Base-by-base conservation (phyloP, 2,888 invertebrate genomes). In the Neoaliturus tenellus region DNA sequence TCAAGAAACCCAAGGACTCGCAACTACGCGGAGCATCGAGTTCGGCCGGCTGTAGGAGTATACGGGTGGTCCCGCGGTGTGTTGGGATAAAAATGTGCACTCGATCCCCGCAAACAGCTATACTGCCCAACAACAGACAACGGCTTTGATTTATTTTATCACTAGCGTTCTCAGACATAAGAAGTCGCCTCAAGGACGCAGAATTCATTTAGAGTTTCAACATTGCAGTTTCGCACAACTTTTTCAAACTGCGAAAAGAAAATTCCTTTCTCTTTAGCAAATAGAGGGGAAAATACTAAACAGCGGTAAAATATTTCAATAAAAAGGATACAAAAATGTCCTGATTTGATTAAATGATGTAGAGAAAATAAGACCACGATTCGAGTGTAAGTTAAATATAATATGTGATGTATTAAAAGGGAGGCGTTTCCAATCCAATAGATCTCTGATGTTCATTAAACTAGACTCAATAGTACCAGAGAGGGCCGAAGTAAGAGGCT, bases 401-500 rank as follows among this genome's bases (percentile, higher is more conserved):
- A n/a, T n/a, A n/a, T n/a, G n/a, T n/a, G n/a, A n/a, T n/a, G n/a
- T n/a, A n/a, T n/a, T n/a, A n/a, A n/a, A n/a, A 78, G 48, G 10
- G 55, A 51, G 35, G 78, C 17, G 44, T 10, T 78, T 78, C 78
- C 78, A 55, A 12, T 10, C 35, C 35, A 35, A 8, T 35, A 23
- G 35, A 23, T 35, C n/a, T 23, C 28, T n/a, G 48, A 78, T 31
- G 55, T 2, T 78, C 48, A 78, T 78, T 17, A 8, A 35, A 6
- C 25, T 33, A 33, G 78, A 78, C 35, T 33, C 78, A 35, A 51
- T 35, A 20, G 55, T 14, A 78, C 55, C 55, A 78, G 8, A 33
- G 55, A 31, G 25, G 78, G n/a, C 39, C 23, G 33, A 55, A n/a
- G 78, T 28, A 55, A 62, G 62, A 62, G 20, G 31, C 28, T n/a